Conservation (phyloP, 1,140 invertebrate genomes). For the Metopolophium dirhodum region DNA sequence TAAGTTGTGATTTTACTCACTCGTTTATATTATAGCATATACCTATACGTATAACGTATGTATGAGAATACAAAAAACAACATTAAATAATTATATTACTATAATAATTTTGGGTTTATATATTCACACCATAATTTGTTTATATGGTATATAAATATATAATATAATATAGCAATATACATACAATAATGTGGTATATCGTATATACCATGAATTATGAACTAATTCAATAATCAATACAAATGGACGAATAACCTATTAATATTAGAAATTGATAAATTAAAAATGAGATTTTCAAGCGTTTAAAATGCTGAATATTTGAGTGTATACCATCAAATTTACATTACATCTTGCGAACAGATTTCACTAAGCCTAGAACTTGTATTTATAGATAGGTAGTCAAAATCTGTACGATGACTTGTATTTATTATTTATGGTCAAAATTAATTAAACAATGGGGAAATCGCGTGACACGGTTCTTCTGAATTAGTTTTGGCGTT, state of each 20-base stretch:
- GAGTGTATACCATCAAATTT: neutral
- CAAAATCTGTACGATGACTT: neutral
- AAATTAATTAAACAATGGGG: constrained; percentile 52
- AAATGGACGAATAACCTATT: neutral
- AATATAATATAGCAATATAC: too few species aligned
- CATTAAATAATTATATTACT: neutral
- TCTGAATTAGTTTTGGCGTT: constrained; percentile 24
- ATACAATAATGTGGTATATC: neutral
- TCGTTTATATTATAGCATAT: neutral
- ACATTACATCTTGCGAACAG: neutral
- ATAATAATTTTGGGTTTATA: neutral
- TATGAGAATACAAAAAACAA: neutral
- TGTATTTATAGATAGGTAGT: neutral
- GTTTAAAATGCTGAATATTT: neutral
- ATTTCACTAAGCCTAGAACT: constrained; percentile 1
- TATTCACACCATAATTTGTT: neutral
- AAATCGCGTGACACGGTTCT: constrained; percentile 48
- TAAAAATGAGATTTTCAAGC: neutral
- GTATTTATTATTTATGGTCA: constrained; percentile 26
- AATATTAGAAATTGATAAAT: constrained; percentile 2
- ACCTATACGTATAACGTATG: too few species aligned
- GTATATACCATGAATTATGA: neutral
- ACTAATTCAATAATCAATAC: neutral
- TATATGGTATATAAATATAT: neutral
- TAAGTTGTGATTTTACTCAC: neutral